Evolutionary conservation across 2,888 invertebrate genomes (phyloP).

Genomic region (Falcaria lacertinaria): DNA sequence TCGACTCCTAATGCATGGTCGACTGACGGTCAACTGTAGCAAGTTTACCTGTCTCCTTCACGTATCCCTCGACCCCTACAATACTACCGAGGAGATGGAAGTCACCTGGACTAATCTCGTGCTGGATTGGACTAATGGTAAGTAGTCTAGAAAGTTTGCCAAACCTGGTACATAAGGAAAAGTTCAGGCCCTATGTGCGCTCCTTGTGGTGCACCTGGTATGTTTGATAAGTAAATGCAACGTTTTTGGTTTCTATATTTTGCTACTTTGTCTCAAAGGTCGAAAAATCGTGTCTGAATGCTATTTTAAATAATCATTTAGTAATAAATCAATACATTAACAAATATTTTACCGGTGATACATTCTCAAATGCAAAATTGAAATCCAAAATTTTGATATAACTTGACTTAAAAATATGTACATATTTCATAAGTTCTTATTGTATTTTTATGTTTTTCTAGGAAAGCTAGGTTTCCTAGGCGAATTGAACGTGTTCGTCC

Average conservation of each 20-base stretch:
- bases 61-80: conserved; percentile 98
- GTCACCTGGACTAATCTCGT: conserved; percentile 95
- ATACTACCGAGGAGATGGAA: conserved; percentile 99
- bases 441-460: conserved; percentile 25
- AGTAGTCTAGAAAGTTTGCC: conserved; percentile 4
- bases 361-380: too few species aligned
- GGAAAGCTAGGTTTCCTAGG: conserved; percentile 94
- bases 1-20: conserved; percentile 94
- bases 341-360: too few species aligned
- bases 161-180: background rate
- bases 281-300: background rate
- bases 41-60: conserved; percentile 95
- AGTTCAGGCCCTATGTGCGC: background rate
- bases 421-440: too few species aligned
- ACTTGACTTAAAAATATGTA: too few species aligned
- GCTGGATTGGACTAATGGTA: conserved; percentile 97
- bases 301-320: too few species aligned
- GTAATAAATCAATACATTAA: too few species aligned
- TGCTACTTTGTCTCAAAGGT: background rate
- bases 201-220: background rate
- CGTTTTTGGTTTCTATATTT: background rate
- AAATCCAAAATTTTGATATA: too few species aligned
- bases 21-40: conserved; percentile 91
- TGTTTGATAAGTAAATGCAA: background rate
- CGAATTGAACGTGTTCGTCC: conserved; percentile 94